These are phyloP conservation scores for Uria lomvia DNA, from an alignment of 2,113 vertebrate species.

Conservation along the genomic window DNA sequence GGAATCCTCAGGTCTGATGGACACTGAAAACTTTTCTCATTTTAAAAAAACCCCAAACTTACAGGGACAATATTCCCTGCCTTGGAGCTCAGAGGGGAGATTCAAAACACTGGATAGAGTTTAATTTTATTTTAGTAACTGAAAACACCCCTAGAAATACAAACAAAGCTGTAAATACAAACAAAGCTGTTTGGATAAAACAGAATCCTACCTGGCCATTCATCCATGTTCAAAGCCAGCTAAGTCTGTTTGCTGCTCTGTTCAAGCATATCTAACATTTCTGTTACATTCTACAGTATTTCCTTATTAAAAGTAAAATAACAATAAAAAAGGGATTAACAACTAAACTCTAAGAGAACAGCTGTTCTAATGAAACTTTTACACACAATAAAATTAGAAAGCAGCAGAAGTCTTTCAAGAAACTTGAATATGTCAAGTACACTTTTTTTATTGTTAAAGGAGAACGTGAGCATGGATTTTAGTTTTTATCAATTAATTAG, in stretches of 20 bases:
- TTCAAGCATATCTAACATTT: neutral
- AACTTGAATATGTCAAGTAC: neutral
- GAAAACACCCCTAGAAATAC: neutral
- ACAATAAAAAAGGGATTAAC: neutral
- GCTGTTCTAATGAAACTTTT: neutral
- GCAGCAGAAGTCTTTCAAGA: neutral
- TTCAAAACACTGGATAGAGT: neutral
- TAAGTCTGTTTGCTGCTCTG: neutral
- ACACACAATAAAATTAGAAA: neutral
- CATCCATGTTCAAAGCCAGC: neutral
- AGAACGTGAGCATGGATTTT: neutral
- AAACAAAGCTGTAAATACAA: neutral
- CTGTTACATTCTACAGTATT: neutral
- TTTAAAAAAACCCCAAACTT: neutral
- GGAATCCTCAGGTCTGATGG: neutral
- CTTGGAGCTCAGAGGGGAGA: neutral
- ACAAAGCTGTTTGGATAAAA: neutral
- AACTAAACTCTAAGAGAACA: neutral
- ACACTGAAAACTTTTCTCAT: neutral
- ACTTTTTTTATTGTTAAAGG: neutral
- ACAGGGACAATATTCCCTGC: neutral
- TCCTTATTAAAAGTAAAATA: neutral
- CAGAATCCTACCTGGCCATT: neutral
- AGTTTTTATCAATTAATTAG: neutral
- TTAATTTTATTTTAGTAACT: neutral